These are phyloP conservation scores for Desmophyllum pertusum DNA, from an alignment of 92 coral and sea anemone species.

Conservation along the genomic window DNA sequence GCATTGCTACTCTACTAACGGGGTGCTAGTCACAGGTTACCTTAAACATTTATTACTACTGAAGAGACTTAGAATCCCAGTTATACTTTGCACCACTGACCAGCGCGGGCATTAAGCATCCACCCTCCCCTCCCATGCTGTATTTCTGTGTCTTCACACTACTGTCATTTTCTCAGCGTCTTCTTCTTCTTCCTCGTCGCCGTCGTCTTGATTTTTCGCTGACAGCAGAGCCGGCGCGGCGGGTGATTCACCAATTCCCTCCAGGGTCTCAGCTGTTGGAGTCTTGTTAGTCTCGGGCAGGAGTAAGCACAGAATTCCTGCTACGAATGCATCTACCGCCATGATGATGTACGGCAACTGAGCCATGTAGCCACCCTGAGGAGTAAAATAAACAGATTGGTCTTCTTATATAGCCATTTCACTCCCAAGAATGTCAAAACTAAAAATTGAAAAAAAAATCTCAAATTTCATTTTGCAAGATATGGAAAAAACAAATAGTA, in stretches of 20 bases:
- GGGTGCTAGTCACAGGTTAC: too few relatives aligned
- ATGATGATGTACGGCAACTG: constrained; percentile 81
- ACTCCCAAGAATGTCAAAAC: too few relatives aligned
- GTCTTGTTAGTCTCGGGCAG: constrained; percentile 90
- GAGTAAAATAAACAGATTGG: background rate
- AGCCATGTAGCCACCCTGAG: constrained; percentile 57
- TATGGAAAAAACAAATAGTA: too few relatives aligned
- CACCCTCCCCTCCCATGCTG: constrained; percentile 15
- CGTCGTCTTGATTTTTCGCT: constrained; percentile 6
- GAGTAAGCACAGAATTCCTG: constrained; percentile 84
- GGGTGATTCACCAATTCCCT: constrained; percentile 29
- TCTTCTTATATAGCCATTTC: too few relatives aligned
- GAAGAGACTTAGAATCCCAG: too few relatives aligned
- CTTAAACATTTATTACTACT: too few relatives aligned
- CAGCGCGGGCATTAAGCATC: background rate
- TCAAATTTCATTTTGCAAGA: too few relatives aligned
- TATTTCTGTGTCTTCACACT: background rate
- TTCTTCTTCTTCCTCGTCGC: too few relatives aligned
- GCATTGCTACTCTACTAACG: too few relatives aligned
- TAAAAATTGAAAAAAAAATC: too few relatives aligned
- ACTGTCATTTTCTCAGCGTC: constrained; percentile 25
- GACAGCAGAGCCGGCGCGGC: constrained; percentile 15
- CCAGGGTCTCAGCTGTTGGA: constrained; percentile 87
- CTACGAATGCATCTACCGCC: constrained; percentile 85
- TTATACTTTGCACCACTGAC: background rate